These are phyloP conservation scores for Mastacembelus armatus DNA, from an alignment of 2,797 vertebrate species.

Conservation along the genomic window DNA sequence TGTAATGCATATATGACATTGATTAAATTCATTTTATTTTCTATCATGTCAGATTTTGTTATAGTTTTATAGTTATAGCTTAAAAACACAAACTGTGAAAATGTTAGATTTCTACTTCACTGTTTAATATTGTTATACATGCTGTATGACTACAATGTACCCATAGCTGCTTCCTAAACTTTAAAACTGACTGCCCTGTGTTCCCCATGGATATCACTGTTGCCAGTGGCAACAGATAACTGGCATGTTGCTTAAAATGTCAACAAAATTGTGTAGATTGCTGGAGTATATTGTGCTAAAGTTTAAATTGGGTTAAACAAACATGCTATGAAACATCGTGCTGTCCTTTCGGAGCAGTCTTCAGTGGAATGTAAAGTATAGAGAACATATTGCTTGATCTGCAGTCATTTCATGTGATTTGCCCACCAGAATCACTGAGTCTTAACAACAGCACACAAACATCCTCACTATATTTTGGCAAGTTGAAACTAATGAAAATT, in stretches of 20 bases:
- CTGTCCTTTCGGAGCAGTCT: neutral
- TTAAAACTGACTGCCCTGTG: neutral
- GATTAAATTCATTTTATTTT: neutral
- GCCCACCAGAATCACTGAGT: too few relatives aligned
- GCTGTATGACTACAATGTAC: too few relatives aligned
- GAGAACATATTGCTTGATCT: neutral
- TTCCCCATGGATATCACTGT: neutral
- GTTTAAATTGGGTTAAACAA: conserved; percentile 7
- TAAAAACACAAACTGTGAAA: too few relatives aligned
- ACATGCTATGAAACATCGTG: neutral
- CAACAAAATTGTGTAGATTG: too few relatives aligned
- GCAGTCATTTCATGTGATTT: neutral
- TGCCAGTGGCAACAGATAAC: neutral
- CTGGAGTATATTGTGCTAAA: too few relatives aligned
- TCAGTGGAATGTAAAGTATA: neutral
- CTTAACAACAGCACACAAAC: too few relatives aligned
- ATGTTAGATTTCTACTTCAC: too few relatives aligned
- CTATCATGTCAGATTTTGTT: too few relatives aligned
- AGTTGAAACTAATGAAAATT: neutral
- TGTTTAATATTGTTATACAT: too few relatives aligned
- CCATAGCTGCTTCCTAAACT: too few relatives aligned
- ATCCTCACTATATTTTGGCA: neutral
- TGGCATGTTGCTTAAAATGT: neutral
- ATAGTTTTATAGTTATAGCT: too few relatives aligned
- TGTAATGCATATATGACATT: neutral